Base-by-base conservation (phyloP, 2,113 vertebrate species). In the Paramisgurnus dabryanus region DNA sequence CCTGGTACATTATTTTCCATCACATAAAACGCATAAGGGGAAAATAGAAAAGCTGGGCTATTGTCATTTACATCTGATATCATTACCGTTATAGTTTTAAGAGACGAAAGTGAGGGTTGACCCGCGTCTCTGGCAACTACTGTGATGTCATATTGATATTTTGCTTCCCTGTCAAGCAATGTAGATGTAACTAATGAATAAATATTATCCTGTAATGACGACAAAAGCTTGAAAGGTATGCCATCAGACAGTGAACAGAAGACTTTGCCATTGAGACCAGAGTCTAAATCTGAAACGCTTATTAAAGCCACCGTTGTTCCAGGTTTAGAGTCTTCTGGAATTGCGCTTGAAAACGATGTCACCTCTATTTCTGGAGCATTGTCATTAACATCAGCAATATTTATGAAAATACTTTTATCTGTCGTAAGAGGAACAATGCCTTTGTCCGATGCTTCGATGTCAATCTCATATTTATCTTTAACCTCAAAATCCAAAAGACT, bases 361-460 rank as follows among this genome's bases (percentile, higher is more conserved):
- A 98, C 87, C 63, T 95, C 90, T 76, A 98, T 94, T 61, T 95
- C 93, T 1, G 96, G 96, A 0, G 85, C 81, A 6, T 97, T 97
- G 57, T 93, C 92, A 47, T 93, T 93, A 12, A 89, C 0, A 12
- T 93, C 92, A 1, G 87, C 53, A 11, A 93, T 78, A 0, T 89
- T 86, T 45, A 93, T 86, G 0, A 83, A 81, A 1, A 93, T 84
- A 7, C 13, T 91, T 75, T 86, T 89, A 11, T 90, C 74, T 5
- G 82, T 60, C 0, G 69, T 82, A 7, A 85, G 4, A 0, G 91
- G 85, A 0, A 79, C 0, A 0, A 7, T 0, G 0, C 91, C 90
- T 6, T 84, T 88, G 74, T 92, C 92, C 3, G 88, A 90, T 3
- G 91, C 91, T 39, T 91, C 85, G 5, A 93, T 83, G 2, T 92